These are phyloP conservation scores for Carapus acus DNA, from an alignment of 2,797 vertebrate genomes.

Conservation along the genomic window DNA sequence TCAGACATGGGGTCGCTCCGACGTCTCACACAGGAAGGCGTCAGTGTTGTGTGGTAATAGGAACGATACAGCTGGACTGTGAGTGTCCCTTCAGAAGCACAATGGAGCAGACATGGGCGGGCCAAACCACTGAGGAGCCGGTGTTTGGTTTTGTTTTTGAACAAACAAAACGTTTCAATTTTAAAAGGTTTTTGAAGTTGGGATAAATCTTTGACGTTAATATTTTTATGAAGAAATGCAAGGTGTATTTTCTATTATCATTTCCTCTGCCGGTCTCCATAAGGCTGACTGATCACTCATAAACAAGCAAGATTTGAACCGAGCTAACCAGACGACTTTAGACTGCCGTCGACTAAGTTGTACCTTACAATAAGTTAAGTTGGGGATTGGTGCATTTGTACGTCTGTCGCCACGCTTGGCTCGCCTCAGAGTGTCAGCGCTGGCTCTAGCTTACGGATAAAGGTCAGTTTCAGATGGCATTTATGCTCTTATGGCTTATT, in stretches of 20 bases:
- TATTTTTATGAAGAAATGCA: slow-evolving; percentile 47
- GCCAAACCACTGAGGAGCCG: slow-evolving; percentile 4
- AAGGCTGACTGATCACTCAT: too few species aligned
- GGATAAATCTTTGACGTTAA: slow-evolving; percentile 45
- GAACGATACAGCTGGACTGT: slow-evolving; percentile 50
- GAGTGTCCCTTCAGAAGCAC: slow-evolving; percentile 56
- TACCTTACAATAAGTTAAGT: too few species aligned
- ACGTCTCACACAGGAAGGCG: too few species aligned
- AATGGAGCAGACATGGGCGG: slow-evolving; percentile 31
- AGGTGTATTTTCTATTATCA: slow-evolving; percentile 38
- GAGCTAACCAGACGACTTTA: too few species aligned
- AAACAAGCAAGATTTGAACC: too few species aligned
- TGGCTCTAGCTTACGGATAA: slow-evolving; percentile 8
- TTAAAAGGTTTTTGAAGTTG: slow-evolving; percentile 33
- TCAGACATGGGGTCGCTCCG: too few species aligned
- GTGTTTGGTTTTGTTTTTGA: slow-evolving; percentile 26
- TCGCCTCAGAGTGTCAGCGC: background rate
- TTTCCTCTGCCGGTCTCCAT: too few species aligned
- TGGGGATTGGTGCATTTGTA: too few species aligned
- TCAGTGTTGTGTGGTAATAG: slow-evolving; percentile 11
- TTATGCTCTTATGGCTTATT: slow-evolving; percentile 25
- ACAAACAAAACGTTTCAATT: slow-evolving; percentile 40
- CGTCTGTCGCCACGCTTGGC: background rate
- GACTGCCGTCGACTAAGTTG: too few species aligned
- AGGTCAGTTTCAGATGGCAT: slow-evolving; percentile 10